Evolutionary conservation across 2,888 invertebrate genomes (phyloP).

Genomic region (Drosophila colorata): DNA sequence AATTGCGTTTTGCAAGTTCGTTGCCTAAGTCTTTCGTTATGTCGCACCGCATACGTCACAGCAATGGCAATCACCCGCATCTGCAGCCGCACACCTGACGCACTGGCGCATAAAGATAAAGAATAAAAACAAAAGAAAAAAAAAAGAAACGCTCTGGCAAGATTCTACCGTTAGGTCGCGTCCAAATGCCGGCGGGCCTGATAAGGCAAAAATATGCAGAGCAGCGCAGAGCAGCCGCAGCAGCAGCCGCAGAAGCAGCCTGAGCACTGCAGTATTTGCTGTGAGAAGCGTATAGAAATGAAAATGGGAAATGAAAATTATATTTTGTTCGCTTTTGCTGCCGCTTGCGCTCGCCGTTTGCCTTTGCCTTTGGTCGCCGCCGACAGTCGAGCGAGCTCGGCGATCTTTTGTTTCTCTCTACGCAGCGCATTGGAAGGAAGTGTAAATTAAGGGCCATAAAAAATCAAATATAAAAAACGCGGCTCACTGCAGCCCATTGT

Average conservation of each 20-base stretch:
- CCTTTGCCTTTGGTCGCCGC: slow-evolving; percentile 47
- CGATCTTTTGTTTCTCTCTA: slow-evolving; percentile 40
- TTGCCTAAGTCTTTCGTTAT: slow-evolving; percentile 71
- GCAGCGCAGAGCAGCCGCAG: slow-evolving; percentile 14
- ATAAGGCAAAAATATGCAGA: slow-evolving; percentile 61
- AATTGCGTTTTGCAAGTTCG: slow-evolving; percentile 71
- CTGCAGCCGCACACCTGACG: slow-evolving; percentile 17
- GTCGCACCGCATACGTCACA: slow-evolving; percentile 28
- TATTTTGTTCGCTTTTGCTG: slow-evolving; percentile 69
- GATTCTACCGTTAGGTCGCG: slow-evolving; percentile 36
- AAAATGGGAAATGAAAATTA: slow-evolving; percentile 78
- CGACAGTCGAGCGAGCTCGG: slow-evolving; percentile 18
- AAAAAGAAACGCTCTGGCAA: not conserved
- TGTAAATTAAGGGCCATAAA: slow-evolving; percentile 79
- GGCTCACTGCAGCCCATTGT: slow-evolving; percentile 30
- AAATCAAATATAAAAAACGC: slow-evolving; percentile 17
- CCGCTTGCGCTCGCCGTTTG: slow-evolving; percentile 19
- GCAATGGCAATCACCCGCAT: slow-evolving; percentile 40
- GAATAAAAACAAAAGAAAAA: slow-evolving; percentile 18
- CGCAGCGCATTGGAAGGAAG: slow-evolving; percentile 64
- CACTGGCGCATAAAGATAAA: slow-evolving; percentile 48
- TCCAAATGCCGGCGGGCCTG: slow-evolving; percentile 40
- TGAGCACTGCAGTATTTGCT: not conserved
- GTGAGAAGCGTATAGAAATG: slow-evolving; percentile 16
- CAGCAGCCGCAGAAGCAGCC: slow-evolving; percentile 1